A percentile compares a stretch with the other conserved stretches of the same genome.
These are phyloP conservation scores for Eleutherodactylus coqui DNA, from an alignment of 2,797 vertebrate genomes.

Conservation along the genomic window DNA sequence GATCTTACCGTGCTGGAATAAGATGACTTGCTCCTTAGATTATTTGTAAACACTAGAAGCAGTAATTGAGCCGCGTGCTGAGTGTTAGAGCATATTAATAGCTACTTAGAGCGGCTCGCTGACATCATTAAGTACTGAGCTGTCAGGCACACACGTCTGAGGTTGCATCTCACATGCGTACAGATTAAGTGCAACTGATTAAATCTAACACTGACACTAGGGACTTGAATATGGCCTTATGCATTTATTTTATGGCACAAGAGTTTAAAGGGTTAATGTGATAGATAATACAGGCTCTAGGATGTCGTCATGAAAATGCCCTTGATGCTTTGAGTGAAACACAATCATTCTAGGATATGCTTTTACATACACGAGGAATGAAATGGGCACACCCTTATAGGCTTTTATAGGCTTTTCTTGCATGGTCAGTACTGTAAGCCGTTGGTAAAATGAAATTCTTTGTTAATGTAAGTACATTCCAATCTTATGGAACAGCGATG, in stretches of 20 bases:
- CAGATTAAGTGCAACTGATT: constrained; percentile 43
- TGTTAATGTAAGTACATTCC: too few species aligned
- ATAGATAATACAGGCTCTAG: not conserved
- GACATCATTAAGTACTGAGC: constrained; percentile 61
- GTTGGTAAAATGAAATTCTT: too few species aligned
- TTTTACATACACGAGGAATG: not conserved
- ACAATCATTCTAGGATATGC: too few species aligned
- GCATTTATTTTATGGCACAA: not conserved
- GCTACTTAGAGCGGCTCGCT: constrained; percentile 34
- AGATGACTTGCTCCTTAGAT: not conserved
- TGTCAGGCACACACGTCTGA: constrained; percentile 29
- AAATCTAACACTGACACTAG: constrained; percentile 9
- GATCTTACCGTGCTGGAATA: constrained; percentile 36
- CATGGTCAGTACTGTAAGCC: too few species aligned
- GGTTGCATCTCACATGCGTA: constrained; percentile 23
- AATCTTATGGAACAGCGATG: not conserved
- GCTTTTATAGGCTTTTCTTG: too few species aligned
- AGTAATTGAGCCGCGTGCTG: constrained; percentile 21
- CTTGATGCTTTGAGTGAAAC: too few species aligned
- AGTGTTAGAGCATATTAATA: constrained; percentile 44
- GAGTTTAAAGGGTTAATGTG: not conserved
- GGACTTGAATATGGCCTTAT: not conserved
- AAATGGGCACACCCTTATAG: not conserved
- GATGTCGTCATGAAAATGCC: too few species aligned
- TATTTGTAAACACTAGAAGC: constrained; percentile 3